A percentile compares a stretch with the other conserved stretches of the same genome.
These are phyloP conservation scores for Eubucco bourcierii DNA, from an alignment of 2,113 vertebrate species.

Conservation along the genomic window DNA sequence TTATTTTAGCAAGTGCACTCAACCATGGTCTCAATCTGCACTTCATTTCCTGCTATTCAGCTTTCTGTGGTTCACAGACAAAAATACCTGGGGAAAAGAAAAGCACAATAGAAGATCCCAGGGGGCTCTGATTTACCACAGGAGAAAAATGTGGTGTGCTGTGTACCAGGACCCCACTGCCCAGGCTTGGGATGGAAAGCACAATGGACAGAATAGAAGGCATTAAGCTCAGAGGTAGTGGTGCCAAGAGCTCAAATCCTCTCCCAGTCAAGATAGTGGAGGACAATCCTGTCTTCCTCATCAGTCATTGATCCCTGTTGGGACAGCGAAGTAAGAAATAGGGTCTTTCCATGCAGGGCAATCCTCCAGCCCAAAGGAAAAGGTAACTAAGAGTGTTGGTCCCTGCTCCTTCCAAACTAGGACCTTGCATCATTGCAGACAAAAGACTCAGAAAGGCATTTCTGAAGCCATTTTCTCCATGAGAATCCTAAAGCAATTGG, in stretches of 20 bases:
- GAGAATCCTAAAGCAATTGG: background rate
- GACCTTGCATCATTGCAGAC: background rate
- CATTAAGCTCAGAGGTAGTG: background rate
- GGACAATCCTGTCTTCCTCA: background rate
- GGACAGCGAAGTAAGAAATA: background rate
- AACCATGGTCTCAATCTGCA: conserved; percentile 70
- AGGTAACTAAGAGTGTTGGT: background rate
- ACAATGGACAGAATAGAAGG: background rate
- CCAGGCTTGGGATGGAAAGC: background rate
- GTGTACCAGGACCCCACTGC: background rate
- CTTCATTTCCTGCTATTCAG: conserved; percentile 75
- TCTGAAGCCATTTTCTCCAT: background rate
- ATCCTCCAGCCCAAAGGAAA: background rate
- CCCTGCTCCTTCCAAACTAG: background rate
- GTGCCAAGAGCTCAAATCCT: background rate
- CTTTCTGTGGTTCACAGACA: conserved; percentile 67
- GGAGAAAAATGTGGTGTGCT: conserved; percentile 7
- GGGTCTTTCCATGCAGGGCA: background rate
- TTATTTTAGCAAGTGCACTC: conserved; percentile 74
- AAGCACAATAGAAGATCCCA: conserved; percentile 65
- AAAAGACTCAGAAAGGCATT: background rate
- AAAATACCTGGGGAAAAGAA: conserved; percentile 72
- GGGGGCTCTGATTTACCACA: conserved; percentile 47
- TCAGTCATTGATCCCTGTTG: background rate
- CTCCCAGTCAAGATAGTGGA: background rate